Evolutionary conservation across 2,113 vertebrate genomes (phyloP).

Genomic region (Leucosticte australis): DNA sequence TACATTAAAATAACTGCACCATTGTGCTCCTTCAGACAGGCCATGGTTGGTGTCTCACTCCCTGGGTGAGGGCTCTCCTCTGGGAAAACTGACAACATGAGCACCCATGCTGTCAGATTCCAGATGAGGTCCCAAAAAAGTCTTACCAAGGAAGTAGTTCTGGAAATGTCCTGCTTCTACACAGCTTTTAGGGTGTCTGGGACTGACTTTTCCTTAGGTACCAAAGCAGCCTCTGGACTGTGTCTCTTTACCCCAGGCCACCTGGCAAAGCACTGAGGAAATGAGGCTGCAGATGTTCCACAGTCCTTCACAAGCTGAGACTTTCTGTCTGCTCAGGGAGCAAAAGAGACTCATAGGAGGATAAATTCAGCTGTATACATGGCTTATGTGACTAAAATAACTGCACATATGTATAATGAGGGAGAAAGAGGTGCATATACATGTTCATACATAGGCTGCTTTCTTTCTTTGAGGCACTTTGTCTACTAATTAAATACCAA

Average conservation of each 20-base stretch:
- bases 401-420: not conserved
- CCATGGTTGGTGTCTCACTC: not conserved
- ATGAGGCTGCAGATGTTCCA: not conserved
- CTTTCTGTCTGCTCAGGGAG: not conserved
- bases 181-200: not conserved
- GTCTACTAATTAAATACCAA: not conserved
- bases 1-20: not conserved
- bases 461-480: not conserved
- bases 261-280: not conserved
- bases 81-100: not conserved
- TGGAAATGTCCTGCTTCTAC: not conserved
- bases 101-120: not conserved
- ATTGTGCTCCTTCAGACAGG: not conserved
- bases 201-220: not conserved
- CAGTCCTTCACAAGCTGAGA: not conserved
- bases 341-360: not conserved
- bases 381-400: not conserved
- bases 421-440: not conserved
- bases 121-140: accelerated
- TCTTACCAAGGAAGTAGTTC: not conserved
- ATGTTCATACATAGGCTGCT: not conserved
- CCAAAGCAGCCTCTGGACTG: not conserved
- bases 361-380: not conserved
- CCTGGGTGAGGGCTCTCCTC: not conserved
- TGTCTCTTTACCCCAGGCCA: not conserved